Evolutionary conservation across 2,888 invertebrate species (phyloP).

Genomic region (Oasisia sp.): DNA sequence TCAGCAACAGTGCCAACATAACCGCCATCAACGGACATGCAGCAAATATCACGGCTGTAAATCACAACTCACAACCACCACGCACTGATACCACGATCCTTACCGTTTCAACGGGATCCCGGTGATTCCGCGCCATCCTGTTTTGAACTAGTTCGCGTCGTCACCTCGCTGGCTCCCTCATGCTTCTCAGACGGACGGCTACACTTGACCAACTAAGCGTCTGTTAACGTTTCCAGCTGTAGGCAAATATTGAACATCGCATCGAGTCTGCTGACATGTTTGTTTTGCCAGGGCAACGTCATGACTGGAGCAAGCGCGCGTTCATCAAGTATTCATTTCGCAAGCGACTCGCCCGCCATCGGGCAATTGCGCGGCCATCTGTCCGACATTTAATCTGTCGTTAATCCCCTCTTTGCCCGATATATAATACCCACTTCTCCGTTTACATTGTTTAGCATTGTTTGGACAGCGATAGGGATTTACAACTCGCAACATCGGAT

Average conservation of each 20-base stretch:
- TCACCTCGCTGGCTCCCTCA: not conserved
- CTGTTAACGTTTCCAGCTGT: conserved; percentile 12
- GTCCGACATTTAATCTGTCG: not conserved
- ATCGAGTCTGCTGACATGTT: not conserved
- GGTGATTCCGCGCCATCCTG: not conserved
- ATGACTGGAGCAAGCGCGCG: not conserved
- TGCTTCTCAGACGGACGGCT: not conserved
- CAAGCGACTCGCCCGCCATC: not conserved
- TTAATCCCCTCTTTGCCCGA: not conserved
- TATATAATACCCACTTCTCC: not conserved
- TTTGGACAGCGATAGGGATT: not conserved
- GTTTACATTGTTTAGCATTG: not conserved
- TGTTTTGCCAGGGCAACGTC: not conserved
- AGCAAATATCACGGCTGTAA: not conserved
- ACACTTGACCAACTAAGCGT: not conserved
- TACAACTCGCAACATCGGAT: not conserved
- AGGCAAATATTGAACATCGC: not conserved
- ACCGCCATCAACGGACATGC: not conserved
- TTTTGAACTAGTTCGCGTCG: not conserved
- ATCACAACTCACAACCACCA: not conserved
- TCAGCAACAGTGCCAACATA: not conserved
- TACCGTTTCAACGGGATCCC: not conserved
- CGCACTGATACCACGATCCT: not conserved
- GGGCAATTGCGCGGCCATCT: not conserved
- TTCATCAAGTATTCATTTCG: not conserved